Evolutionary conservation across 2,888 invertebrate genomes (phyloP), one percentile per base, ranked within the genome.

Genomic region (Oscheius onirici): DNA sequence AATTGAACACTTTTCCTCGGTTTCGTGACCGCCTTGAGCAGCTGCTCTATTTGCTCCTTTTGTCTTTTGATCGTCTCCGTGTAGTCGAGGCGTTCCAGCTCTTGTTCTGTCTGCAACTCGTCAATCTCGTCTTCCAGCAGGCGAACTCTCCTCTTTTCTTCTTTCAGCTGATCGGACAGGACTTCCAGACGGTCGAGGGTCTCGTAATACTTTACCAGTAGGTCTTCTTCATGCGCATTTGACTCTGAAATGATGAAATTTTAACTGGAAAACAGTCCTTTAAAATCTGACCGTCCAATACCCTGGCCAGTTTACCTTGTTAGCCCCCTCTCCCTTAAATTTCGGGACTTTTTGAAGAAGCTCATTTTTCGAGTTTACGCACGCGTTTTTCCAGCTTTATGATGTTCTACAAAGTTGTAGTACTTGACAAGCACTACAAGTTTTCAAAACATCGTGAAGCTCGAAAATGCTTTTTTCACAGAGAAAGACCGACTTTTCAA

Each of bases 121-220:
- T 63, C 63, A 8, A 63, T 46, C 15, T 63, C 63, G 63, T 63
- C 34, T 49, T 63, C 63, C 26, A 63, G 46, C 15, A 49, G 17
- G 3, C 63, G 46, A 13, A 63, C 52, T 41, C 41, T 58, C 17
- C 58, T 11, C 58, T 58, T 28, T 41, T 58, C 58, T 17, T n/a
- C 58, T 41, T n/a, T 17, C 40, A 58, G 41, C 22, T 58, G 34
- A 13, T 58, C 40, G 20, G 40, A 5, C 17, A 58, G 17, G 10
- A 41, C 20, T 13, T 58, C 58, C 40, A 58, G 43, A 20, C 58
- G n/a, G 41, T 58, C 58, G 10, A 58, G 24, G 10, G 58, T 58
- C 20, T 58, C 58, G 58, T 58, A 58, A 20, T 58, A 58, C 17
- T 58, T 58, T 1, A 58, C 58, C 8, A 40, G 40, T 11, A 58